A percentile compares a stretch with the other conserved stretches of the same genome.
These are phyloP conservation scores for Anthopleura sola DNA, from an alignment of 64 coral and sea anemone genomes.

Conservation along the genomic window DNA sequence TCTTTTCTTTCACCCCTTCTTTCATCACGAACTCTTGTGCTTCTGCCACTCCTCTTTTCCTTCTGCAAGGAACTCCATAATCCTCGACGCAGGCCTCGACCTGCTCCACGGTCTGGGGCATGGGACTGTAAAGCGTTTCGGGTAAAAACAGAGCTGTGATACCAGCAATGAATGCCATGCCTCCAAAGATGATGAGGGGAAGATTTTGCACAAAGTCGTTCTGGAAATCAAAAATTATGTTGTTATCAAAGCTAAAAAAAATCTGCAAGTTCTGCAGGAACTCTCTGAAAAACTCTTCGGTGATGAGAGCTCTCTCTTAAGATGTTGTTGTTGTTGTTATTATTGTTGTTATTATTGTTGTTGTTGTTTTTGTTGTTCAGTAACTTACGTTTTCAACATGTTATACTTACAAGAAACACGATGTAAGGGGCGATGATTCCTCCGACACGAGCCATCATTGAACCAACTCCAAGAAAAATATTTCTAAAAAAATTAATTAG, in stretches of 20 bases:
- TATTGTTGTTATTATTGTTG: too few relatives aligned
- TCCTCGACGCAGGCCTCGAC: conserved; percentile 40
- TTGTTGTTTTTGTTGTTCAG: too few relatives aligned
- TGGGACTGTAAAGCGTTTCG: conserved; percentile 43
- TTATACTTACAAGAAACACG: conserved; percentile 37
- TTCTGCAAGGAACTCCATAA: conserved; percentile 23
- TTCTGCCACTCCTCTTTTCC: background rate
- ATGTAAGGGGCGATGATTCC: conserved; percentile 27
- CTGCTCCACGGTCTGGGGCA: conserved; percentile 57
- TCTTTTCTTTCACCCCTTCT: background rate
- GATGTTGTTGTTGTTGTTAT: too few relatives aligned
- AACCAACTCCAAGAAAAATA: conserved; percentile 13
- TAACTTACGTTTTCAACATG: background rate
- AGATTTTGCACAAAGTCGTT: conserved; percentile 30
- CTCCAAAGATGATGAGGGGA: conserved; percentile 30
- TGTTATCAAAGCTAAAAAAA: too few relatives aligned
- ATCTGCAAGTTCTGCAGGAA: too few relatives aligned
- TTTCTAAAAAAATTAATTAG: background rate
- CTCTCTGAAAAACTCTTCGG: too few relatives aligned
- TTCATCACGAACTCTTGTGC: background rate
- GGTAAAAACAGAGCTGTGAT: conserved; percentile 26
- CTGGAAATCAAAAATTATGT: background rate
- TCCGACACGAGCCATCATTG: conserved; percentile 19
- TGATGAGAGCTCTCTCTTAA: too few relatives aligned
- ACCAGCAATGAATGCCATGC: conserved; percentile 23